phyloP scores from a whole-genome alignment of 1,140 invertebrate species.

The Bradysia coprophila region DNA sequence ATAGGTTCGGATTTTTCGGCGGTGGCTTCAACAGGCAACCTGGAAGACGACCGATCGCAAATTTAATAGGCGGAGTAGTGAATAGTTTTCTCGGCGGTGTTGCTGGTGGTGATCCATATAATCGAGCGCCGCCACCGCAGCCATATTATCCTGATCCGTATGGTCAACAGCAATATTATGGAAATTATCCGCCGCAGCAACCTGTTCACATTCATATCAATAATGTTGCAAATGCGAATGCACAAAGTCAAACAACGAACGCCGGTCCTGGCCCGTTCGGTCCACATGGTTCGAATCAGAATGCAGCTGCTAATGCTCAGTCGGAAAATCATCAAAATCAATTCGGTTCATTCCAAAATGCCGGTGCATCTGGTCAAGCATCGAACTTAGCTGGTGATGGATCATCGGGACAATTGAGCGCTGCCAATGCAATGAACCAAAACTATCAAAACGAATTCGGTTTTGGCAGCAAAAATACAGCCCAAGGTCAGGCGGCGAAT shows the following conservation, averaged over 20 bases:
- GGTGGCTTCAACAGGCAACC: background rate
- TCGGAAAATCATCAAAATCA: slow-evolving; percentile 9
- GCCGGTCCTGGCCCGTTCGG: no score
- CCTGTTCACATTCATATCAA: no score
- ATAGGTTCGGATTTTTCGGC: background rate
- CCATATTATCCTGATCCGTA: background rate
- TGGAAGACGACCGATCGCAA: no score
- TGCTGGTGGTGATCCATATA: no score
- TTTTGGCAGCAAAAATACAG: slow-evolving; percentile 8
- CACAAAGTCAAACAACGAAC: slow-evolving; percentile 9
- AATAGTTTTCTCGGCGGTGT: no score
- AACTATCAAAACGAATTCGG: slow-evolving; percentile 5
- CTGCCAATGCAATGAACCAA: slow-evolving; percentile 16
- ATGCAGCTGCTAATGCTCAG: slow-evolving; percentile 18
- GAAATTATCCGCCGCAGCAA: no score
- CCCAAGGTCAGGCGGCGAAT: slow-evolving; percentile 19
- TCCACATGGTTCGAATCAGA: slow-evolving; percentile 15
- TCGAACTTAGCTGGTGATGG: slow-evolving; percentile 19
- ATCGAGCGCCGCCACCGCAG: background rate
- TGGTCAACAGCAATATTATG: slow-evolving; percentile 1
- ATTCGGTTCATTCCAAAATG: slow-evolving; percentile 10
- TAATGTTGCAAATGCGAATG: slow-evolving; percentile 11
- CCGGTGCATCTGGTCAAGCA: slow-evolving; percentile 15
- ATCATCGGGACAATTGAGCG: slow-evolving; percentile 17
- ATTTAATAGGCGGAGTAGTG: no score